Base-by-base conservation (phyloP, 2,113 vertebrate genomes). In the Steatornis caripensis region DNA sequence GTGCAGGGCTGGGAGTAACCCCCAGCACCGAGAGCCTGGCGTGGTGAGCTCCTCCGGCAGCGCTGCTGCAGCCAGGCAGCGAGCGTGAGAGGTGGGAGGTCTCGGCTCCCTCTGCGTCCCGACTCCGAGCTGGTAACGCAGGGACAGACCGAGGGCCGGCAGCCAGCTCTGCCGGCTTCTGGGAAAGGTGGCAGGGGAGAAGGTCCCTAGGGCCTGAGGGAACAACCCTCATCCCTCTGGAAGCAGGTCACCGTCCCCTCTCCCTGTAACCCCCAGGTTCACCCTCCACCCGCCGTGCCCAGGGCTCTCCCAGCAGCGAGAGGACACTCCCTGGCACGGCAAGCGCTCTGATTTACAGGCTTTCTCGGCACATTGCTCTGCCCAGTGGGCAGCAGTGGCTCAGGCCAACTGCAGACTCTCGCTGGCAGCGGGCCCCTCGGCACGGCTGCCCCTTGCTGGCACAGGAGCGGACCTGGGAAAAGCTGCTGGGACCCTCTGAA, bases 241-340 rank as follows among this genome's bases (percentile, higher is more conserved):
- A 49, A 41, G 64, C 3, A 1, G 16, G n/a, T 36, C 12, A 3
- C 32, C 26, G 18, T 43, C 36, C 3, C 29, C 26, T 32, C 43
- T 75, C 45, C n/a, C 54, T 24, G 19, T 39, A 39, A 11, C 14
- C 10, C 43, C 18, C 3, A 2, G 20, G n/a, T 54, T 61, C 2
- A 0, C 71, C 8, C 70, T 41, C 54, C 1, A 6, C 70, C 26
- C 3, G 2, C 39, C 1, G 2, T 54, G 34, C 37, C 39, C 39
- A 54, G 46, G 75, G 22, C 30, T 64, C 57, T 54, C 29, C 74
- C 34, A 15, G n/a, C 85, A 71, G 34, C 0, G 2, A 27, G 36
- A 1, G 4, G 53, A 23, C 3, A 16, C 62, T 61, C 64, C 80
- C n/a, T 55, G 61, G 43, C 71, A 49, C 34, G 36, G 34, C 2